phyloP scores from a whole-genome alignment of 2,113 vertebrate genomes.

The Rhombomys opimus region DNA sequence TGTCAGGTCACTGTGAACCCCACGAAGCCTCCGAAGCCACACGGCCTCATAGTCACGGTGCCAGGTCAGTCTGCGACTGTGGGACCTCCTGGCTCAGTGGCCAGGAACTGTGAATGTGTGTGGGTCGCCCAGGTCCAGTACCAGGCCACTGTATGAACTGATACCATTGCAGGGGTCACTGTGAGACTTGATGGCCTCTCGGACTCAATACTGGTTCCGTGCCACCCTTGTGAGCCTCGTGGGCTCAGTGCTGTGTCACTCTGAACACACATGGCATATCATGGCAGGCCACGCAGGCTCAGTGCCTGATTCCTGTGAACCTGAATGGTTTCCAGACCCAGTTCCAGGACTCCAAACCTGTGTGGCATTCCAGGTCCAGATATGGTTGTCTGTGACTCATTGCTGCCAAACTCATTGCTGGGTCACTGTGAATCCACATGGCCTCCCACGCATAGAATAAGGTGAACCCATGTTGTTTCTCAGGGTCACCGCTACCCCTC shows the following conservation, averaged over 20 bases:
- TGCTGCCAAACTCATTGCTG: background rate
- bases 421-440: background rate
- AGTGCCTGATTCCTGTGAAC: background rate
- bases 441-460: background rate
- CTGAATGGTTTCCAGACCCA: background rate
- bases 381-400: background rate
- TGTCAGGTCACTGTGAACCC: background rate
- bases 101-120: background rate
- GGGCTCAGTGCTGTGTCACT: background rate
- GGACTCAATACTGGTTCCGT: too few relatives aligned
- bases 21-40: background rate
- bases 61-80: background rate
- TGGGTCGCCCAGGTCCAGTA: background rate
- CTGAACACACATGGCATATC: background rate
- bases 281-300: background rate
- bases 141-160: background rate
- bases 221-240: background rate
- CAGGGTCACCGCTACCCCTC: background rate
- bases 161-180: background rate
- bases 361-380: background rate
- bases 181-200: background rate
- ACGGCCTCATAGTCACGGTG: background rate
- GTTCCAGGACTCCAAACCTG: background rate
- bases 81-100: background rate
- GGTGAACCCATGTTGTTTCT: background rate